A percentile compares a stretch with the other conserved stretches of the same genome.
These are phyloP conservation scores for Brachionus koreanus DNA, from an alignment of 1,140 invertebrate genomes.

Conservation along the genomic window DNA sequence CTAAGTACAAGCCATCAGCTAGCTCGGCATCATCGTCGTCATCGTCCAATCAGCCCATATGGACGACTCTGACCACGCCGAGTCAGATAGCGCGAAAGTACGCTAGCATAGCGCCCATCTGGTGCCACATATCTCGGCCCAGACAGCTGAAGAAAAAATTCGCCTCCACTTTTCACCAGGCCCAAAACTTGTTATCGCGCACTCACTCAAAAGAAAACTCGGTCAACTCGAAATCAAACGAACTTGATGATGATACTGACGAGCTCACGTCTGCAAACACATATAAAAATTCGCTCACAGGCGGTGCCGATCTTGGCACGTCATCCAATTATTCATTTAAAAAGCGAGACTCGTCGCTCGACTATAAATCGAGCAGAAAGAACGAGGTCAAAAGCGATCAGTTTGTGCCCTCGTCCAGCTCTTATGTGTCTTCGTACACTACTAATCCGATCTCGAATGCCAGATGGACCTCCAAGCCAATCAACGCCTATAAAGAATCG, in stretches of 20 bases:
- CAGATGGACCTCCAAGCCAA: not conserved
- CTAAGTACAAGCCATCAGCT: constrained; percentile 13
- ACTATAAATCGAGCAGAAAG: not conserved
- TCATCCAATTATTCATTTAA: not conserved
- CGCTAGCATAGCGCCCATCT: constrained; percentile 44
- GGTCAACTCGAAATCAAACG: not conserved
- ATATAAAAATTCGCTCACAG: not conserved
- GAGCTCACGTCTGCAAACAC: not conserved
- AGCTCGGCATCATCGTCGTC: not conserved
- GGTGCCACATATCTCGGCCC: constrained; percentile 44
- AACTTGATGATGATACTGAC: not conserved
- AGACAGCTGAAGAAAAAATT: constrained; percentile 45
- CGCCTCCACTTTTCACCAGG: constrained; percentile 42
- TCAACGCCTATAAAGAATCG: not conserved
- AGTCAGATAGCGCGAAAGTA: constrained; percentile 44
- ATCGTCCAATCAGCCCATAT: constrained; percentile 35
- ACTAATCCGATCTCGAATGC: not conserved
- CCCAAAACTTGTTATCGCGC: not conserved
- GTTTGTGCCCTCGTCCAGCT: not conserved
- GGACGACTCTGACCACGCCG: constrained; percentile 27
- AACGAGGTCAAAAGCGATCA: not conserved
- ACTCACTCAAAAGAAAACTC: constrained; percentile 27
- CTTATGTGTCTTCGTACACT: constrained; percentile 1
- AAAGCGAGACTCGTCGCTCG: not conserved
- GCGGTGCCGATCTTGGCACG: not conserved